Percentiles rank a stretch among this genome's conserved stretches.
Evolutionary conservation across 2,888 invertebrate species (phyloP).

Genomic region (Tetragonula carbonaria): DNA sequence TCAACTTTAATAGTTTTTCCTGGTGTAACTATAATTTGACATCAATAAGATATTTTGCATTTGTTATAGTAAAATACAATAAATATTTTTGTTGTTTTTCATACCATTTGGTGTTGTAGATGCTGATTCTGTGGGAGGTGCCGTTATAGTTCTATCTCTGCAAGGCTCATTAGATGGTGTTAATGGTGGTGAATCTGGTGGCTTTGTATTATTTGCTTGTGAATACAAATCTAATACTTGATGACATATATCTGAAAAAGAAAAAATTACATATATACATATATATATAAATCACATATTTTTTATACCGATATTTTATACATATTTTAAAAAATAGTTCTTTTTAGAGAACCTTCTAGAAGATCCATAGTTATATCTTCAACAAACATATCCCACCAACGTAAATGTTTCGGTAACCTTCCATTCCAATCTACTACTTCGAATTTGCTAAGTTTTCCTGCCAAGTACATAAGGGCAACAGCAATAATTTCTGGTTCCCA

Average conservation of each 20-base stretch:
- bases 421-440: conserved; percentile 97
- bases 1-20: conserved; percentile 79
- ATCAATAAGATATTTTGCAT: neutral
- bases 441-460: conserved; percentile 97
- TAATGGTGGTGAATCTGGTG: conserved; percentile 89
- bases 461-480: conserved; percentile 98
- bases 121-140: conserved; percentile 76
- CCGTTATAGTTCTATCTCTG: conserved; percentile 75
- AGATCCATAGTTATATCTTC: conserved; percentile 97
- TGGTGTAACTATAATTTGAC: conserved; percentile 67
- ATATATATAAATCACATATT: neutral
- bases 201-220: conserved; percentile 87
- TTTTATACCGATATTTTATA: neutral
- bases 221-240: conserved; percentile 97
- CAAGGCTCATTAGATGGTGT: conserved; percentile 82
- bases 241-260: conserved; percentile 93
- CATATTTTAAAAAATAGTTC: conserved; percentile 4
- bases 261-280: neutral
- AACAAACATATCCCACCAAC: conserved; percentile 99
- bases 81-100: conserved; percentile 8
- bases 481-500: conserved; percentile 99
- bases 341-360: conserved; percentile 88
- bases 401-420: conserved; percentile 89
- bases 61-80: conserved; percentile 1
- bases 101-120: conserved; percentile 79